Evolutionary conservation across 2,888 invertebrate species (phyloP).

Genomic region (Tinea pellionella): DNA sequence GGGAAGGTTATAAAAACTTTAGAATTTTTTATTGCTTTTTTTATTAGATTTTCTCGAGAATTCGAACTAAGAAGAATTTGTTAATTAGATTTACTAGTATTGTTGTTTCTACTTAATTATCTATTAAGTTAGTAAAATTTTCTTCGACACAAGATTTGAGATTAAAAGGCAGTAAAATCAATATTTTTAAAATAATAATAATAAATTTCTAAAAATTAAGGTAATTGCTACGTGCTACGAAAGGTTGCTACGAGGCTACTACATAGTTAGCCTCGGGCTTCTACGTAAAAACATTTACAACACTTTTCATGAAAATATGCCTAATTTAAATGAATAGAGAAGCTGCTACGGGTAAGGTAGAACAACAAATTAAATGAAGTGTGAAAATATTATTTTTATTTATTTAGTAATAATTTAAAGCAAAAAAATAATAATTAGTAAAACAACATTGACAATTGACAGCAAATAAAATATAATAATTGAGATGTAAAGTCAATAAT

Average conservation of each 20-base stretch:
- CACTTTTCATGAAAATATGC: conserved; percentile 2
- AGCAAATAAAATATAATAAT: too few relatives aligned
- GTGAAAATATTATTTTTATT: background rate
- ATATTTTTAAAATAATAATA: background rate
- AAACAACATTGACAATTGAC: too few relatives aligned
- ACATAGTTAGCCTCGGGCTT: background rate
- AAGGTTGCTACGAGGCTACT: background rate
- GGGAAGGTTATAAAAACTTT: conserved; percentile 38
- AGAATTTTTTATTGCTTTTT: conserved; percentile 32
- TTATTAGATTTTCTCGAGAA: conserved; percentile 25
- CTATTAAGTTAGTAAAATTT: conserved; percentile 12
- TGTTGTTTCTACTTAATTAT: conserved; percentile 19
- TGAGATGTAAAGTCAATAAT: too few relatives aligned
- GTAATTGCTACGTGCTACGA: background rate
- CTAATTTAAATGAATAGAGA: conserved; percentile 4
- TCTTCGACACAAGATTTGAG: background rate
- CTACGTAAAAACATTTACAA: background rate
- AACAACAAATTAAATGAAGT: background rate
- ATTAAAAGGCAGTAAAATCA: background rate
- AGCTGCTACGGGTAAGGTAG: background rate
- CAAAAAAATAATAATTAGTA: too few relatives aligned
- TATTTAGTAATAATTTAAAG: too few relatives aligned
- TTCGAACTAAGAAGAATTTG: conserved; percentile 7
- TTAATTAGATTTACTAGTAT: background rate
- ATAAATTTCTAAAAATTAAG: background rate